Percentiles rank a stretch among this genome's conserved stretches.
These are phyloP conservation scores for Drosophila pseudotalamancana DNA, from an alignment of 2,888 invertebrate species.

Conservation along the genomic window DNA sequence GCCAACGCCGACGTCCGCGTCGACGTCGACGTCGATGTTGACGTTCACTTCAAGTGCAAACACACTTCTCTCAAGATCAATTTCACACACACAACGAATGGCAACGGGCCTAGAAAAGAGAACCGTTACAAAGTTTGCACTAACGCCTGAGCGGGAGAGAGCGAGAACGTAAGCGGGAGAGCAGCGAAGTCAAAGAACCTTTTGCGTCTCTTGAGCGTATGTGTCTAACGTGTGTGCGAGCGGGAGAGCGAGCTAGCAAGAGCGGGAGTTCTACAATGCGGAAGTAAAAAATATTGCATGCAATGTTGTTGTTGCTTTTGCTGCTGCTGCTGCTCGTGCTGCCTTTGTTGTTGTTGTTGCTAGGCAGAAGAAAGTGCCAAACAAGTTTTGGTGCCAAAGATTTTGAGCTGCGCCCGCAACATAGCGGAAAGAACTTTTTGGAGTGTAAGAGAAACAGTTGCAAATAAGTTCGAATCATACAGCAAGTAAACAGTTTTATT, in stretches of 20 bases:
- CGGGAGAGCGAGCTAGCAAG: constrained; percentile 20
- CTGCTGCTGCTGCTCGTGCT: neutral
- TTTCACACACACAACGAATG: constrained; percentile 75
- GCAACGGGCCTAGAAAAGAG: constrained; percentile 49
- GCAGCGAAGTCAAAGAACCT: constrained; percentile 52
- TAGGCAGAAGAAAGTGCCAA: constrained; percentile 57
- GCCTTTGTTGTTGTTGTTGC: constrained; percentile 26
- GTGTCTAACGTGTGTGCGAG: constrained; percentile 10
- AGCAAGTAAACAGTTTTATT: neutral
- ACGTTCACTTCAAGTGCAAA: constrained; percentile 75
- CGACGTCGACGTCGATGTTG: constrained; percentile 21
- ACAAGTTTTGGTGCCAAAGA: constrained; percentile 49
- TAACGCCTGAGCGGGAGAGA: constrained; percentile 23
- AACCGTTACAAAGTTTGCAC: constrained; percentile 70
- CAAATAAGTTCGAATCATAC: neutral
- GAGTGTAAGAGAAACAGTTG: neutral
- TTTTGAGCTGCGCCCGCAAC: constrained; percentile 39
- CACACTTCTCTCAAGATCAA: constrained; percentile 81
- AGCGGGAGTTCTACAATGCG: constrained; percentile 59
- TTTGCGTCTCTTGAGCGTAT: constrained; percentile 50
- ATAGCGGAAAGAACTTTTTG: constrained; percentile 44
- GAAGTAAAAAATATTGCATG: constrained; percentile 59
- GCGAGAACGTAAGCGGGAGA: constrained; percentile 28
- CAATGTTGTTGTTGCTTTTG: constrained; percentile 33
- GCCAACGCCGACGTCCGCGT: constrained; percentile 9